Evolutionary conservation across 2,888 invertebrate species (phyloP).

Genomic region (Notodonta ziczac): DNA sequence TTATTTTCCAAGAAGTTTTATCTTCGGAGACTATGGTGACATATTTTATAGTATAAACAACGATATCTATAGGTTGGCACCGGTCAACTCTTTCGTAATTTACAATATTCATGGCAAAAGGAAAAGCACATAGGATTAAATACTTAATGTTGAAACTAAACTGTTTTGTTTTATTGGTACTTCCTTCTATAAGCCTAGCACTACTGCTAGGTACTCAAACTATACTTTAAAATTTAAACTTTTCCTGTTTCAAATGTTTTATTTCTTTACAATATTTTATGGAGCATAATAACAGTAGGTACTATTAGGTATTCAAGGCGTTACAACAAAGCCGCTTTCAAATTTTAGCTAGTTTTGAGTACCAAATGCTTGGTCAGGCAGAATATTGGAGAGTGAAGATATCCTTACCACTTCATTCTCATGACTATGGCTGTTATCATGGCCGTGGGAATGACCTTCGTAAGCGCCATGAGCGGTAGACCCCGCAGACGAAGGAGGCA

Average conservation of each 20-base stretch:
- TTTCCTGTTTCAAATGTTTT: no score
- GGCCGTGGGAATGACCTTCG: slow-evolving; percentile 51
- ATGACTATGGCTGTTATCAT: slow-evolving; percentile 62
- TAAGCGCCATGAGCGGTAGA: slow-evolving; percentile 40
- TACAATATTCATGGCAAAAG: slow-evolving; percentile 57
- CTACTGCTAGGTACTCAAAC: neutral
- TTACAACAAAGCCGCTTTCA: no score
- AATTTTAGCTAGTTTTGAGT: no score
- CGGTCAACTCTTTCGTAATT: slow-evolving; percentile 65
- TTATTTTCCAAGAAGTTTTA: slow-evolving; percentile 64
- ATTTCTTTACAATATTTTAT: no score
- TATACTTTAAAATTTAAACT: neutral
- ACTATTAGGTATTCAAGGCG: no score
- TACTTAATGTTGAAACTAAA: neutral
- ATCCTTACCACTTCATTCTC: slow-evolving; percentile 73
- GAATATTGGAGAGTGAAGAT: slow-evolving; percentile 1
- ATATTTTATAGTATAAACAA: slow-evolving; percentile 66
- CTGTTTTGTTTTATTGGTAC: neutral
- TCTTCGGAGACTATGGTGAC: slow-evolving; percentile 75
- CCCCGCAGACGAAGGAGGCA: slow-evolving; percentile 48
- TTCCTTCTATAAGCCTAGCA: no score
- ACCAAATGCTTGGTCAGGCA: neutral
- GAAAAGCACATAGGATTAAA: neutral
- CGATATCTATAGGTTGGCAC: slow-evolving; percentile 65
- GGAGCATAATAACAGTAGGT: no score